These are phyloP conservation scores for Syngnathus floridae DNA, from an alignment of 2,113 vertebrate genomes.

Conservation along the genomic window DNA sequence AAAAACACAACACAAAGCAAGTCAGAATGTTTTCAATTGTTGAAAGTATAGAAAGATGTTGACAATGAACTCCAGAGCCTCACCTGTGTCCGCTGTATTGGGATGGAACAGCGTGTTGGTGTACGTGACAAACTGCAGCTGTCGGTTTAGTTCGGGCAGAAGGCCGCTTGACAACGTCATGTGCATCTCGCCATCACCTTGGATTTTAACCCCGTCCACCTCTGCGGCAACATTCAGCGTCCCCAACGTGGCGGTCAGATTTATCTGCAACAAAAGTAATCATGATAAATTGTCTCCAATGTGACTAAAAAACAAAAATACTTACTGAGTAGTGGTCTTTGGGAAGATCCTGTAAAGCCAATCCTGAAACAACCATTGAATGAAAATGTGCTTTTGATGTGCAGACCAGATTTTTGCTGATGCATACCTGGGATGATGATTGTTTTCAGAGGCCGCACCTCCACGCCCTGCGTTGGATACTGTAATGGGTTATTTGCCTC, in stretches of 20 bases:
- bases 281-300: neutral
- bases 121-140: constrained; percentile 85
- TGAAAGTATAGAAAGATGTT: no score
- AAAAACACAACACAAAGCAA: constrained; percentile 45
- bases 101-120: constrained; percentile 81
- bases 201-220: constrained; percentile 75
- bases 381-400: no score
- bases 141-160: constrained; percentile 79
- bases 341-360: constrained; percentile 61
- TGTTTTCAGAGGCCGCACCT: constrained; percentile 80
- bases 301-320: neutral
- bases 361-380: constrained; percentile 49
- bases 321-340: constrained; percentile 62
- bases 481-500: constrained; percentile 84
- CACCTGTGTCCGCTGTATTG: constrained; percentile 83
- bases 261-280: constrained; percentile 63
- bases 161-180: constrained; percentile 68
- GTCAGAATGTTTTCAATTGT: constrained; percentile 5
- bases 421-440: constrained; percentile 80
- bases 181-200: constrained; percentile 74
- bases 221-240: constrained; percentile 79
- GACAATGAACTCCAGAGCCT: constrained; percentile 1
- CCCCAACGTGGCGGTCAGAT: constrained; percentile 76
- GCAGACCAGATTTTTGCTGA: no score
- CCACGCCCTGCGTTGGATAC: constrained; percentile 83